Conservation (phyloP, 2,797 vertebrate genomes). For the Oophaga sylvatica region DNA sequence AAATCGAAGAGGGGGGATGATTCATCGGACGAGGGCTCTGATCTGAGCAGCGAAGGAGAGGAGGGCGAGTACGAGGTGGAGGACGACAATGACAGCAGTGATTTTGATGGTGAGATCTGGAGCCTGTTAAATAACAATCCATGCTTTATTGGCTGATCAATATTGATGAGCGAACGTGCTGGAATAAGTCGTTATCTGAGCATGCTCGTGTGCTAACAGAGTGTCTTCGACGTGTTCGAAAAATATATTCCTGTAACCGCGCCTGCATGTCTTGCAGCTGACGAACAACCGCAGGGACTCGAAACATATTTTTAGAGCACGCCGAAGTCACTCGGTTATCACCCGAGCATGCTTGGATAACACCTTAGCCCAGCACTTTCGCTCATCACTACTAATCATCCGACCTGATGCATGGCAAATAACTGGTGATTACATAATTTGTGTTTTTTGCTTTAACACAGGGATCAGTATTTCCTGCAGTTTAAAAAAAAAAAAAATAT, state of each 20-base stretch:
- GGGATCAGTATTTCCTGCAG: neutral
- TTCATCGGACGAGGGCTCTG: constrained; percentile 72
- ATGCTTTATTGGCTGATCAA: neutral
- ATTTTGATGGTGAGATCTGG: constrained; percentile 67
- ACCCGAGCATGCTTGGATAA: too few relatives aligned
- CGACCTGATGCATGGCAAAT: neutral
- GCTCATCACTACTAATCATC: too few relatives aligned
- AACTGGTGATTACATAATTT: neutral
- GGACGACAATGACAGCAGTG: constrained; percentile 60
- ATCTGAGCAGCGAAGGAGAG: constrained; percentile 72
- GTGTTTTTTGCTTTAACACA: neutral
- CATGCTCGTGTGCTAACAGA: too few relatives aligned
- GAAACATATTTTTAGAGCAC: too few relatives aligned
- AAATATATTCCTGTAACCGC: too few relatives aligned
- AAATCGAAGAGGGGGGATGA: constrained; percentile 50
- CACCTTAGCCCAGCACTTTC: too few relatives aligned
- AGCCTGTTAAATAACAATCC: neutral
- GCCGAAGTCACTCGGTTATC: too few relatives aligned
- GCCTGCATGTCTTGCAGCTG: too few relatives aligned
- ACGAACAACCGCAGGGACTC: too few relatives aligned
- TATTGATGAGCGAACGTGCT: too few relatives aligned
- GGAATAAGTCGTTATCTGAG: too few relatives aligned
- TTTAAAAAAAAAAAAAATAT: neutral
- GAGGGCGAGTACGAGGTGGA: constrained; percentile 65
- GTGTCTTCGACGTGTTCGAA: too few relatives aligned